Conservation (phyloP, 2,888 invertebrate species). For the Odiellus spinosus region DNA sequence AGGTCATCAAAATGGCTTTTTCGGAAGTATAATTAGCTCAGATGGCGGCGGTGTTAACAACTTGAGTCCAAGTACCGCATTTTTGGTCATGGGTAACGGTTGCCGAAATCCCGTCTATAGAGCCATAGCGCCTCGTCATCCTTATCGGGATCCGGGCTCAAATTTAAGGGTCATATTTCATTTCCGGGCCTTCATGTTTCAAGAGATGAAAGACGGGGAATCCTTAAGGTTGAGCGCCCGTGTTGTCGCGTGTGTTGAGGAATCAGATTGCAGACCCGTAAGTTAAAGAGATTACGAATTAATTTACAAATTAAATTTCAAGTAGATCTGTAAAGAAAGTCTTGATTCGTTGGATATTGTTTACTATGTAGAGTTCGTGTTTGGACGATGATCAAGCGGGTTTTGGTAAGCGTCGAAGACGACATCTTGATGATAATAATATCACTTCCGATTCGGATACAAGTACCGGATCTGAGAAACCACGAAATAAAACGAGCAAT, state of each 20-base stretch:
- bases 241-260: slow-evolving; percentile 25
- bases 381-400: slow-evolving; percentile 7
- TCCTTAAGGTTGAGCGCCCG: slow-evolving; percentile 23
- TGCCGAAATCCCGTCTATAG: slow-evolving; percentile 25
- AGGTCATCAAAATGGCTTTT: too few species aligned
- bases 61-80: too few species aligned
- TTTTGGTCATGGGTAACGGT: slow-evolving; percentile 1
- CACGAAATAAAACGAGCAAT: not conserved
- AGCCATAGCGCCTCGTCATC: slow-evolving; percentile 24
- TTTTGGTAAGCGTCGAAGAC: slow-evolving; percentile 5
- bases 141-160: slow-evolving; percentile 21
- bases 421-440: not conserved
- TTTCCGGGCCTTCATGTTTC: slow-evolving; percentile 27
- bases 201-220: slow-evolving; percentile 25
- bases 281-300: slow-evolving; percentile 5
- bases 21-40: too few species aligned
- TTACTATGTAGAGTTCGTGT: slow-evolving; percentile 10
- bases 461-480: not conserved
- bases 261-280: slow-evolving; percentile 25
- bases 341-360: too few species aligned
- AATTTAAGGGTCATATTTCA: slow-evolving; percentile 23
- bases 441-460: not conserved
- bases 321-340: not conserved
- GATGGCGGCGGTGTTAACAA: too few species aligned
- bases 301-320: not conserved